These are phyloP conservation scores for Panulirus ornatus DNA, from an alignment of 1,140 invertebrate species.

Conservation along the genomic window DNA sequence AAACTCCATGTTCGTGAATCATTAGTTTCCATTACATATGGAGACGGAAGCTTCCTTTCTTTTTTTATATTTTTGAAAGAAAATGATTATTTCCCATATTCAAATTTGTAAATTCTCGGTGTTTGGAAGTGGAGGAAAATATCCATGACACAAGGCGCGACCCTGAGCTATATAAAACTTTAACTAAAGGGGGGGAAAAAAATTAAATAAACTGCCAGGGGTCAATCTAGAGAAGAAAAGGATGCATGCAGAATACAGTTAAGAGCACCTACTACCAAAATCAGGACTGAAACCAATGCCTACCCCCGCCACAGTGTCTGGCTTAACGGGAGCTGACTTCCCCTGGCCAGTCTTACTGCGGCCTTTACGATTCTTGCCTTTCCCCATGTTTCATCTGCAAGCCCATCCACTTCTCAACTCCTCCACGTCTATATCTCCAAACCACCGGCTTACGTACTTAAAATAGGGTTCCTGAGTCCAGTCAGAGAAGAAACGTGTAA, in stretches of 20 bases:
- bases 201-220: no score
- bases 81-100: no score
- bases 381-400: constrained; percentile 39
- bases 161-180: no score
- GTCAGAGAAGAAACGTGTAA: not conserved
- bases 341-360: constrained; percentile 29
- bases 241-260: not conserved
- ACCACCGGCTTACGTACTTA: constrained; percentile 18
- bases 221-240: no score
- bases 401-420: not conserved
- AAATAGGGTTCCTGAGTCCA: not conserved
- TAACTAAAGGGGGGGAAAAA: no score
- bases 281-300: constrained; percentile 25
- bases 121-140: no score
- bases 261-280: constrained; percentile 40
- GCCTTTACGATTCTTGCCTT: constrained; percentile 33
- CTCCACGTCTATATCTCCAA: not conserved
- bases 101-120: no score
- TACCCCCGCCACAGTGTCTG: constrained; percentile 35
- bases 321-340: constrained; percentile 21
- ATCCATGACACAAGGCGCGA: no score
- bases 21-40: no score
- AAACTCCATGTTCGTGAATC: no score
- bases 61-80: no score
- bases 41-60: no score